Evolutionary conservation across 2,797 vertebrate genomes (phyloP).

Genomic region (Heterohyrax brucei): DNA sequence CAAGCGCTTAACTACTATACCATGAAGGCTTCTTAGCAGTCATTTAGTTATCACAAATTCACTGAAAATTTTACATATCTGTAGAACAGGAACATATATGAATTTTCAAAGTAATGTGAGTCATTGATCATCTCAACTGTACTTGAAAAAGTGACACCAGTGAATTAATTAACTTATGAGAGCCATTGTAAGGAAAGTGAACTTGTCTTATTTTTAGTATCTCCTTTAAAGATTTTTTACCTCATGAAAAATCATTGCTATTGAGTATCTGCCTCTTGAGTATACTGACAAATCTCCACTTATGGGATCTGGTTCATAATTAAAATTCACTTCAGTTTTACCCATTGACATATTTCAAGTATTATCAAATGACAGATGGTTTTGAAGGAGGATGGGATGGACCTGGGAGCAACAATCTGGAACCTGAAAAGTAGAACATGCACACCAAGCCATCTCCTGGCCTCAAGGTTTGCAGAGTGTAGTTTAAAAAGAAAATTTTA

Average conservation of each 20-base stretch:
- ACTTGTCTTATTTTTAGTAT: constrained; percentile 5
- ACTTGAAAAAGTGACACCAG: neutral
- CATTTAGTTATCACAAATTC: constrained; percentile 6
- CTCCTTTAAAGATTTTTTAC: constrained; percentile 50
- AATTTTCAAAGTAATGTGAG: neutral
- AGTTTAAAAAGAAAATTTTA: constrained; percentile 6
- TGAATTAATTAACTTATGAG: constrained; percentile 25
- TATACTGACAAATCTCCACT: neutral
- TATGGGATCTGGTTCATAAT: neutral
- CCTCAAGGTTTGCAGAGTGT: neutral
- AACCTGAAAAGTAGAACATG: neutral
- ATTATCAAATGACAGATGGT: neutral
- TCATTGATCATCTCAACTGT: constrained; percentile 5
- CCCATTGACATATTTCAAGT: neutral
- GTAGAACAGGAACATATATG: neutral
- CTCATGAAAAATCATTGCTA: constrained; percentile 22
- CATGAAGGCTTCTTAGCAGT: neutral
- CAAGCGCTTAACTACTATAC: neutral
- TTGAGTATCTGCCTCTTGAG: neutral
- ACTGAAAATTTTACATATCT: constrained; percentile 32
- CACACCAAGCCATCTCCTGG: neutral
- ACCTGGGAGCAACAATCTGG: neutral
- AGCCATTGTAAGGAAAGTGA: constrained; percentile 43
- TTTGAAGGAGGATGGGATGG: neutral
- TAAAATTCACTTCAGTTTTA: constrained; percentile 36